Conservation (phyloP, 2,888 invertebrate species). For the Chydorus sphaericus region DNA sequence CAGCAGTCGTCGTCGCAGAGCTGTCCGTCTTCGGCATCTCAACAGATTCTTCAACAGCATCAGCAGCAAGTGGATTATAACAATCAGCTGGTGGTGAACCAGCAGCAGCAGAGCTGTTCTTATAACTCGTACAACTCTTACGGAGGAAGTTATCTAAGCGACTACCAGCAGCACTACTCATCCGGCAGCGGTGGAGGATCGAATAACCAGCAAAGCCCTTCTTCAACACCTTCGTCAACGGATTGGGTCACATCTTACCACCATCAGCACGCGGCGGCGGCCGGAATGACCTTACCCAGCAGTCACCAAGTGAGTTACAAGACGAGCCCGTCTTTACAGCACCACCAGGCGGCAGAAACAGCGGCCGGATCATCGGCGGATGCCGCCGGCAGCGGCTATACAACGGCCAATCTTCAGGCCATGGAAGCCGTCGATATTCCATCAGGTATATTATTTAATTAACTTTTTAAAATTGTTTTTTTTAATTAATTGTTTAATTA, state of each 20-base stretch:
- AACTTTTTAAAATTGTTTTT: background rate
- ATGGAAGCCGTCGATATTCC: constrained; percentile 14
- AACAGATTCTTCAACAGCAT: background rate
- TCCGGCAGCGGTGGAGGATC: background rate
- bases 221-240: background rate
- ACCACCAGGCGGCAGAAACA: background rate
- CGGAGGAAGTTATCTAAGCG: background rate
- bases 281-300: background rate
- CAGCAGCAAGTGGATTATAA: background rate
- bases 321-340: background rate
- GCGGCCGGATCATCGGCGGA: background rate
- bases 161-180: background rate
- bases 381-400: background rate
- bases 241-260: background rate
- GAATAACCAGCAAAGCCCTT: too few relatives aligned
- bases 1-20: background rate
- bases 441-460: background rate
- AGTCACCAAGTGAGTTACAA: background rate
- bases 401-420: background rate
- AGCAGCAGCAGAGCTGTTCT: background rate
- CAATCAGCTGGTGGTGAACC: background rate
- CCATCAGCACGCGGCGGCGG: background rate
- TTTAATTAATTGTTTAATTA: background rate
- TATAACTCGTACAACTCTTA: too few relatives aligned
- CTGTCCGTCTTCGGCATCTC: too few relatives aligned